phyloP scores from a whole-genome alignment of 2,888 invertebrate species.

The Eucriotettix oculatus region DNA sequence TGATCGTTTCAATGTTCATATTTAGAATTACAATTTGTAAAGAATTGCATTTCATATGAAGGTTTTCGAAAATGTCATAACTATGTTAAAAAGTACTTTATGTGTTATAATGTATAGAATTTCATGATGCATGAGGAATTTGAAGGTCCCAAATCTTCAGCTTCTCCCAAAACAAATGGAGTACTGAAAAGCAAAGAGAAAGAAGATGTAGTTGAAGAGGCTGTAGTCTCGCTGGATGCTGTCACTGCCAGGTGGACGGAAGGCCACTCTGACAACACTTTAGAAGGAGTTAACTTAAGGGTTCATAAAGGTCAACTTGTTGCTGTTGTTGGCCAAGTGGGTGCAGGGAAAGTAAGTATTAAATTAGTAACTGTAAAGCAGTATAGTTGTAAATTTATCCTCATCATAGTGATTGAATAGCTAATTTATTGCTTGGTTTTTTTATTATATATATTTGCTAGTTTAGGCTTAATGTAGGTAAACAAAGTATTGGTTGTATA shows the following conservation, averaged over 20 bases:
- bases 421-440: no score
- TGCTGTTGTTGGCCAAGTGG: constrained; percentile 17
- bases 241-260: constrained; percentile 7
- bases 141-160: not conserved
- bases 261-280: constrained; percentile 28
- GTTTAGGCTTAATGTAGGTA: no score
- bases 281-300: constrained; percentile 30
- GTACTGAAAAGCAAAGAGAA: not conserved
- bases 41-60: no score
- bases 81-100: no score
- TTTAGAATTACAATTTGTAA: no score
- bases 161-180: not conserved
- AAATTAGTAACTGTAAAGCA: not conserved
- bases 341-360: constrained; percentile 16
- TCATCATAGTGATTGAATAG: no score
- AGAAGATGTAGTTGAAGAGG: not conserved
- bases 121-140: constrained; percentile 7
- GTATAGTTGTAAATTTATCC: no score
- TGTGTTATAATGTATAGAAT: not conserved
- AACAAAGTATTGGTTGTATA: no score
- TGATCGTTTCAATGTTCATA: no score
- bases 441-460: no score
- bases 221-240: not conserved
- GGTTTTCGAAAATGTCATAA: no score
- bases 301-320: constrained; percentile 12